Evolutionary conservation across 2,113 vertebrate genomes (phyloP).

Genomic region (Menidia beryllina): DNA sequence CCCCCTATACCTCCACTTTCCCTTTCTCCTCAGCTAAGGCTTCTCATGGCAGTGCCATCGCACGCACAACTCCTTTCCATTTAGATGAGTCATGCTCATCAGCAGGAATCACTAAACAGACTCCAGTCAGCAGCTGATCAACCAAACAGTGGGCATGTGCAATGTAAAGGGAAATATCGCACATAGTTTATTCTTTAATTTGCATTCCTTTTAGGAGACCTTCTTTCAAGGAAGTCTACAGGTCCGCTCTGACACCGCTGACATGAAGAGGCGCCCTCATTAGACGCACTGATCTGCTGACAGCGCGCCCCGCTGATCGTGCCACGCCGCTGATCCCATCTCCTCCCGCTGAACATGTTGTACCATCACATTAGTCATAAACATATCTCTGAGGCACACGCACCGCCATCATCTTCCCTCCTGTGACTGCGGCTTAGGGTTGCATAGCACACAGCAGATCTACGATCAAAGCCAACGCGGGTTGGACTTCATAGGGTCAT

Average conservation of each 20-base stretch:
- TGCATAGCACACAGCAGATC: conserved; percentile 65
- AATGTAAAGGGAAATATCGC: conserved; percentile 40
- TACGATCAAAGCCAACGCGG: conserved; percentile 16
- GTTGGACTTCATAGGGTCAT: conserved; percentile 25
- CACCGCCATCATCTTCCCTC: conserved; percentile 32
- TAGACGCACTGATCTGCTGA: conserved; percentile 11
- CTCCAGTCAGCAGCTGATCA: conserved; percentile 37
- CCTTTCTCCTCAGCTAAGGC: conserved; percentile 67
- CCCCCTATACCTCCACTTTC: conserved; percentile 14
- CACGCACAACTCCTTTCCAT: conserved; percentile 35
- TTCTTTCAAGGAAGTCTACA: conserved; percentile 53
- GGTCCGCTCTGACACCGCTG: conserved; percentile 64
- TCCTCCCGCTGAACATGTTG: conserved; percentile 48
- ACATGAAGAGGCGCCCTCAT: conserved; percentile 28
- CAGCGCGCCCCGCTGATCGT: conserved; percentile 23
- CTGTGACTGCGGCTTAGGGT: conserved; percentile 47
- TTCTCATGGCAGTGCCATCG: conserved; percentile 51
- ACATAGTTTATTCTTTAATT: conserved; percentile 36
- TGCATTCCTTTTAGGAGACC: conserved; percentile 49
- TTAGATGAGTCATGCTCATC: conserved; percentile 45
- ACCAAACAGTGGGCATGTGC: conserved; percentile 37
- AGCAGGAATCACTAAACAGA: conserved; percentile 66
- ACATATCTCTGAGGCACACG: conserved; percentile 46
- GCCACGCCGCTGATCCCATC: conserved; percentile 29
- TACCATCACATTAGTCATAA: conserved; percentile 62